Conservation (phyloP, 2,113 vertebrate genomes). For the Panurus biarmicus region DNA sequence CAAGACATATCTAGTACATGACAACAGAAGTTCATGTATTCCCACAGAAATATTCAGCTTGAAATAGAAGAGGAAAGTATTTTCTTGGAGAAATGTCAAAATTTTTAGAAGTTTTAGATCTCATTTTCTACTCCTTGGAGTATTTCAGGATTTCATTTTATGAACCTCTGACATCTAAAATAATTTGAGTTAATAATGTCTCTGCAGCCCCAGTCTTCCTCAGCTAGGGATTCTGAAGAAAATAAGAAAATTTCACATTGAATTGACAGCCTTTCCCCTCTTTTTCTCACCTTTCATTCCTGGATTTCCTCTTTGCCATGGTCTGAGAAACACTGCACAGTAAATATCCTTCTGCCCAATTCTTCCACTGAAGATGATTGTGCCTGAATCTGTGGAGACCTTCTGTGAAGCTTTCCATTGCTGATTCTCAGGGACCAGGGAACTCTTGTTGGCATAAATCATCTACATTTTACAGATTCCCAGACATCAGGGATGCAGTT, state of each 20-base stretch:
- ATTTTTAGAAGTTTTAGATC: background rate
- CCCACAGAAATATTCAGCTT: background rate
- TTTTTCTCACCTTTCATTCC: background rate
- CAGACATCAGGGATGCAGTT: slow-evolving; percentile 20
- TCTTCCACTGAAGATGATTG: background rate
- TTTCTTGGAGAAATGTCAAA: background rate
- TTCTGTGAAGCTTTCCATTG: slow-evolving; percentile 2
- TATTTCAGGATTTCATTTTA: background rate
- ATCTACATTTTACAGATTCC: slow-evolving; percentile 34
- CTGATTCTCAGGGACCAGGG: slow-evolving; percentile 7
- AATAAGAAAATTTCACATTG: background rate
- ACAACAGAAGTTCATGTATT: background rate
- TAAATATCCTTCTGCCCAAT: background rate
- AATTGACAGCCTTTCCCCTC: background rate
- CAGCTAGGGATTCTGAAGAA: background rate
- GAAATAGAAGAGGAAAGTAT: background rate
- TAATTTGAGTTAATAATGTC: background rate
- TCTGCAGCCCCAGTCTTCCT: background rate
- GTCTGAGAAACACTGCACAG: background rate
- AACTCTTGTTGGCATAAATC: slow-evolving; percentile 27
- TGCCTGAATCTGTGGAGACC: background rate
- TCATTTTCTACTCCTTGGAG: background rate
- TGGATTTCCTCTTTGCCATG: background rate
- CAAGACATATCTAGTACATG: background rate
- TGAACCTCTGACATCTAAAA: background rate